phyloP scores from a whole-genome alignment of 2,888 invertebrate genomes.

The Melanchra persicariae region DNA sequence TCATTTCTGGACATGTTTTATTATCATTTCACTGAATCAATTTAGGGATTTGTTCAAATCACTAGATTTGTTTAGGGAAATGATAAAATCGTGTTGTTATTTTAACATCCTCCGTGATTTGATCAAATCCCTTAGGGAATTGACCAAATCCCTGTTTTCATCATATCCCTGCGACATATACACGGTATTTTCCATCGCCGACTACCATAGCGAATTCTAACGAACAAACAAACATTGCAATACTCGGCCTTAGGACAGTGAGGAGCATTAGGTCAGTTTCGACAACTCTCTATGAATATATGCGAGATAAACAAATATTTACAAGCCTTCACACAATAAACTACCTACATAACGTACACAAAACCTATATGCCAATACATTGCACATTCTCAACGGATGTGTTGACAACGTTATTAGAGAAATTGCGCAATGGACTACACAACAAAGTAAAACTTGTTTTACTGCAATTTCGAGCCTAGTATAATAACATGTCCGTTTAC shows the following conservation, averaged over 20 bases:
- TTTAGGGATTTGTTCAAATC: too few relatives aligned
- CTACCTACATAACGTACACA: constrained; percentile 12
- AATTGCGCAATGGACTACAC: constrained; percentile 41
- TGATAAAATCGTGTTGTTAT: too few relatives aligned
- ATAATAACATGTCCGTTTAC: constrained; percentile 20
- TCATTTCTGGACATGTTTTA: too few relatives aligned
- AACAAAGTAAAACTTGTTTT: constrained; percentile 14
- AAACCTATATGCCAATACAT: constrained; percentile 32
- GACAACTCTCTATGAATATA: constrained; percentile 64
- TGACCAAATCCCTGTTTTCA: too few relatives aligned
- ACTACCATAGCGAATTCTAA: constrained; percentile 32
- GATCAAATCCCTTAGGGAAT: too few relatives aligned
- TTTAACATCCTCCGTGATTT: too few relatives aligned
- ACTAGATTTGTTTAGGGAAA: too few relatives aligned
- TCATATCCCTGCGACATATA: neutral
- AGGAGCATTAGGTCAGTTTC: constrained; percentile 70
- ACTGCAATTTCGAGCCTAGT: constrained; percentile 9
- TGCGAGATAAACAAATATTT: constrained; percentile 71
- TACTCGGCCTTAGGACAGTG: constrained; percentile 71
- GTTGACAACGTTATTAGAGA: constrained; percentile 32
- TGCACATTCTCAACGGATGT: constrained; percentile 46
- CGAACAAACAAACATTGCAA: constrained; percentile 56
- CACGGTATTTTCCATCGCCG: neutral
- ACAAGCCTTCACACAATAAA: constrained; percentile 39
- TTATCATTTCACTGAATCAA: too few relatives aligned